Evolutionary conservation across 1,140 invertebrate genomes (phyloP), one percentile per base, ranked within the genome.

Genomic region (Meteorus sp.): DNA sequence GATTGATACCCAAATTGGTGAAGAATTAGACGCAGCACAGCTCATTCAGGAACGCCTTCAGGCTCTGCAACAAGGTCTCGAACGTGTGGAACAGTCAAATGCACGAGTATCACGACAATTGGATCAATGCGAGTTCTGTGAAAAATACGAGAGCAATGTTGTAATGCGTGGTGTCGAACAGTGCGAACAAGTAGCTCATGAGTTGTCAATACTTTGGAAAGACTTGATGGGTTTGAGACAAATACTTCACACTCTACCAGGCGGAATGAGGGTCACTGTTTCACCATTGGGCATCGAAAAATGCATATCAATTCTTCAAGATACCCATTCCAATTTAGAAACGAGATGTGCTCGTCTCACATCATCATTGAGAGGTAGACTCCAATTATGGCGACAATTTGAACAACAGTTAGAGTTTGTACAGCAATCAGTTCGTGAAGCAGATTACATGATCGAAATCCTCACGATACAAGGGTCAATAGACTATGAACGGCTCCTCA

Each of bases 381-480:
- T 89, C 15, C 82, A 81, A 7, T 70, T 92, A 4, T 93, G 90
- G 90, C 77, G 85, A 27, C 77, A 88, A 22, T 92, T 91, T 65
- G 88, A 91, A 63, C 77, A 83, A 13, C 89, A 91, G 64, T 71
- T 92, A 56, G 89, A 92, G 64, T 66, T 87, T 71, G 89, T 93
- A 1, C 88, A 91, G 48, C 86, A 89, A 27, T 90, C 88, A 0
- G 88, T 91, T 0, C 84, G 90, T 55, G 89, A 92, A 63, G 88
- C 89, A 0, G 90, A 92, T 72, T 92, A 90, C 65, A 91, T 92
- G 89, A 90, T 92, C 78, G 89, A 93, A 66, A 73, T 92, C 9
- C 79, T 92, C 2, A 88, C 88, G 1, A 87, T 92, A 0, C 88
- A 91, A 68, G 90, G 89, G 9, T 85, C 88, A 33, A 86, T 93